Base-by-base conservation (phyloP, 2,113 vertebrate genomes). In the Phrynosoma platyrhinos region DNA sequence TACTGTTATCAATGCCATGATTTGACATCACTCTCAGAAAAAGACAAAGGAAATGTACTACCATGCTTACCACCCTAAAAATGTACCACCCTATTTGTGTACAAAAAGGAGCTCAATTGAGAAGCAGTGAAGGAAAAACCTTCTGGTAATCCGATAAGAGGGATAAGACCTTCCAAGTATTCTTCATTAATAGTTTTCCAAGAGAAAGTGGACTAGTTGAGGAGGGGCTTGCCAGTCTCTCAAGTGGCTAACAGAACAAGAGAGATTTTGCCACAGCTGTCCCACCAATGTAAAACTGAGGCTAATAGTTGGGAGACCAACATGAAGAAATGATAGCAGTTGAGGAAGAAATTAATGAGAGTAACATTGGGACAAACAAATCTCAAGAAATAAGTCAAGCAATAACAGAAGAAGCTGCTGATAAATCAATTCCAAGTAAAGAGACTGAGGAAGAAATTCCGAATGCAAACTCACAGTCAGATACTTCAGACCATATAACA, bases 151-250 rank as follows among this genome's bases (percentile, higher is more conserved):
- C 47, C 68, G 78, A 52, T 69, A 79, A 25, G 36, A 69, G 47
- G 53, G 78, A 52, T 53, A 79, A 25, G 36, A 69, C 4, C 47
- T 69, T 42, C 47, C 30, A 53, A 75, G 36, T 75, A 75, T 62
- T 87, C 69, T 52, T 75, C 36, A 62, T 47, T 16, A 47, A 82
- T 47, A 32, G 40, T 82, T 82, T 76, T 76, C 79, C 47, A n/a
- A 68, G 16, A 52, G 40, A 76, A 55, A 25, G 36, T 64, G 77
- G 40, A 68, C 62, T 32, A 36, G 25, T 6, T 55, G 14, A 16
- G 27, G 47, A 80, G 77, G 55, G 52, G 13, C 4, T 9, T 75
- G 53, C 32, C 72, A 42, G 4, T 5, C 1, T 25, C 23, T 75
- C 23, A 42, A n/a, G 71, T 40, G 40, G 32, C 32, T 62, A 40